Evolutionary conservation across 2,888 invertebrate genomes (phyloP).

Genomic region (Lasioglossum pauxillum): DNA sequence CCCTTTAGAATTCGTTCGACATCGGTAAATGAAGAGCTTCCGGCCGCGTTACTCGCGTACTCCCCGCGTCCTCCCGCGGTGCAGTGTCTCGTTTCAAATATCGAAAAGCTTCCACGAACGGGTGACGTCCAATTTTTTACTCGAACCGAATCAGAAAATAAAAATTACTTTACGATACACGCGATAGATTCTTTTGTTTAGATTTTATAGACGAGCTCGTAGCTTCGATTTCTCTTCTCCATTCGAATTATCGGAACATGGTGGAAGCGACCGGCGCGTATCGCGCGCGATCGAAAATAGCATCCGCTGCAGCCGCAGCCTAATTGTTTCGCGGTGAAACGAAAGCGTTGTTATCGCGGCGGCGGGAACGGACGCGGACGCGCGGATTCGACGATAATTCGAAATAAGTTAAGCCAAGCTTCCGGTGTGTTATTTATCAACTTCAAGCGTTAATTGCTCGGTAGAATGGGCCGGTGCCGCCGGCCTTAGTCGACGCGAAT

Average conservation of each 20-base stretch:
- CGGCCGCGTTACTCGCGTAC: background rate
- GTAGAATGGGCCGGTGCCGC: slow-evolving; percentile 45
- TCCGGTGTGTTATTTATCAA: slow-evolving; percentile 64
- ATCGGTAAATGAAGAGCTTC: slow-evolving; percentile 8
- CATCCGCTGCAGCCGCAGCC: background rate
- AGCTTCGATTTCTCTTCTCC: background rate
- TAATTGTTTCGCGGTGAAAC: slow-evolving; percentile 13
- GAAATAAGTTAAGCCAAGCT: slow-evolving; percentile 59
- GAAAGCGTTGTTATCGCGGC: slow-evolving; percentile 26
- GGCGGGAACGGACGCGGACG: slow-evolving; percentile 24
- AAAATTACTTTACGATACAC: background rate
- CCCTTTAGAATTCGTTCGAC: slow-evolving; percentile 9
- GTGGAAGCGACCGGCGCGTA: background rate
- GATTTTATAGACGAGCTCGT: background rate
- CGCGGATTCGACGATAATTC: slow-evolving; percentile 51
- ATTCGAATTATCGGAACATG: background rate
- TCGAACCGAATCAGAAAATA: background rate
- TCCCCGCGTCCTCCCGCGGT: background rate
- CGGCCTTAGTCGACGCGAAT: slow-evolving; percentile 48
- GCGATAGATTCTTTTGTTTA: background rate
- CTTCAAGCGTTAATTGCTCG: slow-evolving; percentile 63
- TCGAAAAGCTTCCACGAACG: background rate
- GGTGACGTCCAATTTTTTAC: background rate
- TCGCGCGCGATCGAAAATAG: background rate
- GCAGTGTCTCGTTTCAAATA: background rate